phyloP scores from a whole-genome alignment of 2,113 vertebrate genomes.

The Hippocampus comes region DNA sequence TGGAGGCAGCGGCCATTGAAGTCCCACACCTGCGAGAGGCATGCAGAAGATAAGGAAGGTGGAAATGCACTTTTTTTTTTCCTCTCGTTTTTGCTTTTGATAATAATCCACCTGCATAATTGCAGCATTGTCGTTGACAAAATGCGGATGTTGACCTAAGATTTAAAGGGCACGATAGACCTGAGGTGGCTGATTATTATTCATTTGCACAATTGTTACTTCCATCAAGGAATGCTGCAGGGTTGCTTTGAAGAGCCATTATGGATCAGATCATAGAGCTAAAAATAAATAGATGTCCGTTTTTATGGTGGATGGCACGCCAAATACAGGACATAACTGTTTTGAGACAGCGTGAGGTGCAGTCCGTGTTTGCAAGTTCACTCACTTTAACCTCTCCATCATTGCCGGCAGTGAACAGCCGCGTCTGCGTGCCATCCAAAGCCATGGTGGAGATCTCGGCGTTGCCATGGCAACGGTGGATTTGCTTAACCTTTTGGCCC shows the following conservation, averaged over 20 bases:
- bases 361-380: background rate
- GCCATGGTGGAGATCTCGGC: conserved; percentile 77
- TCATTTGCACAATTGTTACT: conserved; percentile 42
- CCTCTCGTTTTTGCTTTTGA: background rate
- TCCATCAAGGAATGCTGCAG: background rate
- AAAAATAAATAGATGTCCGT: background rate
- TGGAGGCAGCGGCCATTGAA: conserved; percentile 77
- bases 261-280: background rate
- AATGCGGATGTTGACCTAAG: background rate
- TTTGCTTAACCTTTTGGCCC: conserved; percentile 81
- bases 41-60: background rate
- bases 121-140: background rate
- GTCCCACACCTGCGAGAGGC: conserved; percentile 73
- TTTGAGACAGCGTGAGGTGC: background rate
- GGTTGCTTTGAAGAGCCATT: background rate
- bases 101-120: background rate
- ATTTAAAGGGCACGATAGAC: conserved; percentile 1
- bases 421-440: conserved; percentile 66
- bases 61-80: background rate
- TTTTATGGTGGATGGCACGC: background rate
- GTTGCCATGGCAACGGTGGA: conserved; percentile 80
- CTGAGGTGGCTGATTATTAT: conserved; percentile 48
- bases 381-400: conserved; percentile 73
- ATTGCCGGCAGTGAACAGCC: conserved; percentile 75
- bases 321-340: background rate